These are phyloP conservation scores for Acanthosoma haemorrhoidale DNA, from an alignment of 2,888 invertebrate species.

Conservation along the genomic window DNA sequence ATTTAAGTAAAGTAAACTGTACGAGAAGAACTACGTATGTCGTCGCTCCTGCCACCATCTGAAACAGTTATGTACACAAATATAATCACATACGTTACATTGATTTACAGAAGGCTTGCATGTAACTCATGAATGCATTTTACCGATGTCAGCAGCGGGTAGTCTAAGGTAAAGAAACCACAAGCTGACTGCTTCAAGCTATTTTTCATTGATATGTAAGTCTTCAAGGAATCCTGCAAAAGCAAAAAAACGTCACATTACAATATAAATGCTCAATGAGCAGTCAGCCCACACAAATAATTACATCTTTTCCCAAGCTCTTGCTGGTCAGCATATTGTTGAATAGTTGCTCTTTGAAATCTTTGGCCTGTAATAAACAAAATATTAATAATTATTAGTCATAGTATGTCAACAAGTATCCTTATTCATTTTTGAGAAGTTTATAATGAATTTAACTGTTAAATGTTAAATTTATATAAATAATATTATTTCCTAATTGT, in stretches of 20 bases:
- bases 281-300: not conserved
- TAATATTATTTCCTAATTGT: too few species aligned
- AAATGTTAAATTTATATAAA: too few species aligned
- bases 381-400: not conserved
- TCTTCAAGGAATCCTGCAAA: not conserved
- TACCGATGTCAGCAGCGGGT: not conserved
- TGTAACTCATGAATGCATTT: too few species aligned
- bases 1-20: not conserved
- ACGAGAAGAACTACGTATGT: slow-evolving; percentile 16
- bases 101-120: too few species aligned
- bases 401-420: not conserved
- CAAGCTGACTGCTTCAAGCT: not conserved
- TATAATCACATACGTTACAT: not conserved
- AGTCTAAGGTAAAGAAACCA: not conserved
- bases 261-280: not conserved
- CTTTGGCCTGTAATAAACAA: not conserved
- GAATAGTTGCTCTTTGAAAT: not conserved
- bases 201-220: not conserved
- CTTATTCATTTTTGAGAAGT: too few species aligned
- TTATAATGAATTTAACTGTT: too few species aligned
- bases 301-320: not conserved
- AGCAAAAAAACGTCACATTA: not conserved
- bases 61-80: not conserved
- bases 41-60: slow-evolving; percentile 11
- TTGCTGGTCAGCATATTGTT: not conserved